Conservation (phyloP, 2,888 invertebrate genomes). For the Cylloceria caligata region DNA sequence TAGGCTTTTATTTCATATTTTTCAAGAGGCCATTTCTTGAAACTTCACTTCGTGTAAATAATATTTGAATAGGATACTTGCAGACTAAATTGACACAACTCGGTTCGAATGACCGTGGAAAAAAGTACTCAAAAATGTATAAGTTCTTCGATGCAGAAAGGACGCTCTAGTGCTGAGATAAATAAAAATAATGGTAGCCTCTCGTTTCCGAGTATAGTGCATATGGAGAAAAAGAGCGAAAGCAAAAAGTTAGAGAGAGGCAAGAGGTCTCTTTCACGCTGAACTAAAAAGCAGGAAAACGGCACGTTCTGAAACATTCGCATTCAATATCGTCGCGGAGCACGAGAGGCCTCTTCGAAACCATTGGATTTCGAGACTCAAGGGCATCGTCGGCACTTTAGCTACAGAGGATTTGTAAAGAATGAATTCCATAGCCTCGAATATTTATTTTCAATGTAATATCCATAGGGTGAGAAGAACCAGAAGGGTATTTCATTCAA, state of each 20-base stretch:
- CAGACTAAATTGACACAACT: no score
- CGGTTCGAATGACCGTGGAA: no score
- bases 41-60: no score
- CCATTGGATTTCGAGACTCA: slow-evolving; percentile 44
- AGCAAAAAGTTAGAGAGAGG: slow-evolving; percentile 22
- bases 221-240: background rate
- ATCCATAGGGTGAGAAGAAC: background rate
- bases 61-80: no score
- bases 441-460: slow-evolving; percentile 28
- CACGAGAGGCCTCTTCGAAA: slow-evolving; percentile 11
- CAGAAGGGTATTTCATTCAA: background rate
- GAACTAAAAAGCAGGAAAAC: slow-evolving; percentile 54
- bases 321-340: slow-evolving; percentile 34
- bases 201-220: slow-evolving; percentile 1
- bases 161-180: background rate
- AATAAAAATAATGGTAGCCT: slow-evolving; percentile 49
- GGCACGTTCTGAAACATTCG: slow-evolving; percentile 64
- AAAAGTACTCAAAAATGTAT: no score
- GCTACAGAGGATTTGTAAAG: slow-evolving; percentile 11
- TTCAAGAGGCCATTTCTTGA: no score
- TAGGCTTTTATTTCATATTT: no score
- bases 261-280: slow-evolving; percentile 16
- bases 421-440: background rate
- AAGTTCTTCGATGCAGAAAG: background rate
- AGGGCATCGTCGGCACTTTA: slow-evolving; percentile 17